A percentile compares a stretch with the other conserved stretches of the same genome.
These are phyloP conservation scores for Leucophenga varia DNA, from an alignment of 1,140 invertebrate genomes.

Conservation along the genomic window DNA sequence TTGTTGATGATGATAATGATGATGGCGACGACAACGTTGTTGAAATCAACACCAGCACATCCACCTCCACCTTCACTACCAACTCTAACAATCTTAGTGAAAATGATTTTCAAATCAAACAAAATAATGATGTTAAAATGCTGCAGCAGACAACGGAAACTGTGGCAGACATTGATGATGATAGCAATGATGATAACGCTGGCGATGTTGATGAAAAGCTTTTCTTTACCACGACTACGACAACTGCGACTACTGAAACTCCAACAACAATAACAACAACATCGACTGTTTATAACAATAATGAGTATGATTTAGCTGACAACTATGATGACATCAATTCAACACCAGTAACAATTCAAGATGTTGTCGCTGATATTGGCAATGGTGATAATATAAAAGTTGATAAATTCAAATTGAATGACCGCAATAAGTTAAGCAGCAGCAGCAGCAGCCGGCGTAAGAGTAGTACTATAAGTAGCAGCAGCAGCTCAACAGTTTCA, in stretches of 20 bases:
- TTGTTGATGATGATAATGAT: constrained; percentile 4
- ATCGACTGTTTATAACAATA: constrained; percentile 40
- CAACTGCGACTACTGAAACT: not conserved
- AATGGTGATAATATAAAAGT: not conserved
- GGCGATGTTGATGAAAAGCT: not conserved
- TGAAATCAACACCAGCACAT: constrained; percentile 48
- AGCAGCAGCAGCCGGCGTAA: no score
- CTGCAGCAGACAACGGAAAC: constrained; percentile 15
- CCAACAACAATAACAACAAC: not conserved
- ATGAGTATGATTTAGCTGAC: constrained; percentile 53
- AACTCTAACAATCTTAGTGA: constrained; percentile 20
- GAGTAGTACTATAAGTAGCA: no score
- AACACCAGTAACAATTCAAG: not conserved
- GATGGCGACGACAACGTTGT: constrained; percentile 47
- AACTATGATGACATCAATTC: constrained; percentile 32
- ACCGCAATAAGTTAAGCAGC: constrained; percentile 3
- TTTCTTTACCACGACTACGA: not conserved
- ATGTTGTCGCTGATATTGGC: not conserved
- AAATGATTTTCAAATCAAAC: constrained; percentile 52
- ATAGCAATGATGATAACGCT: constrained; percentile 2
- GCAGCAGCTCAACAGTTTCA: no score
- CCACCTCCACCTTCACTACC: constrained; percentile 7
- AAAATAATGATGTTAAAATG: constrained; percentile 7
- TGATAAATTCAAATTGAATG: constrained; percentile 17
- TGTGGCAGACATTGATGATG: constrained; percentile 29